Evolutionary conservation across 2,888 invertebrate species (phyloP).

Genomic region (Andrena trimmerana): DNA sequence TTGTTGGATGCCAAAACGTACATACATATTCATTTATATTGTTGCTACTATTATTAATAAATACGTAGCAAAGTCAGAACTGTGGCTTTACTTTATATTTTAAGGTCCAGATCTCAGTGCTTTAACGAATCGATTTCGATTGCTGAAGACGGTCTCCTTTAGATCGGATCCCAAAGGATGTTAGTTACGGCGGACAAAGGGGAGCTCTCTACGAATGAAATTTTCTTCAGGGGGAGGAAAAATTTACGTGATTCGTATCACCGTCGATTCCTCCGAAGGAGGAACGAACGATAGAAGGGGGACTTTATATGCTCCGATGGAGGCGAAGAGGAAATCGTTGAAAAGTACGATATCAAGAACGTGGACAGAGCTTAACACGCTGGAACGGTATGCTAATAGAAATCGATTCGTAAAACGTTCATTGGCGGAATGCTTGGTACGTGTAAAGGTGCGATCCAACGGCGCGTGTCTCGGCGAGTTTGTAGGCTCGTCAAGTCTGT

Average conservation of each 20-base stretch:
- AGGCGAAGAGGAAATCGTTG: constrained; percentile 10
- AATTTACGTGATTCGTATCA: constrained; percentile 15
- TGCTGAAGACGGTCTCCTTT: background rate
- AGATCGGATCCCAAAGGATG: background rate
- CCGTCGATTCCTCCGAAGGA: constrained; percentile 2
- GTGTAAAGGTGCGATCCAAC: background rate
- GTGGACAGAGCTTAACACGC: background rate
- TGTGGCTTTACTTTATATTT: background rate
- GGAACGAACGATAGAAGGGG: background rate
- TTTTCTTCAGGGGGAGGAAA: background rate
- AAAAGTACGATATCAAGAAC: constrained; percentile 28
- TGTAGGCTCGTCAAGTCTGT: no score
- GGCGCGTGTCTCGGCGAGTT: background rate
- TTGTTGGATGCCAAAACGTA: no score
- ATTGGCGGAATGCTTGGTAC: background rate
- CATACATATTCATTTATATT: background rate
- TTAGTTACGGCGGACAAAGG: background rate
- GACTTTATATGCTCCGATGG: constrained; percentile 9
- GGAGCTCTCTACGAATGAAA: background rate
- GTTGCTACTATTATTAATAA: background rate
- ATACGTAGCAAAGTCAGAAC: no score
- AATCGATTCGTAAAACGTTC: constrained; percentile 40
- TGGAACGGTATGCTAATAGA: constrained; percentile 36
- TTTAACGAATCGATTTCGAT: constrained; percentile 1
- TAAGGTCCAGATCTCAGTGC: background rate